Evolutionary conservation across 2,113 vertebrate species (phyloP).

Genomic region (Podarcis cretensis): DNA sequence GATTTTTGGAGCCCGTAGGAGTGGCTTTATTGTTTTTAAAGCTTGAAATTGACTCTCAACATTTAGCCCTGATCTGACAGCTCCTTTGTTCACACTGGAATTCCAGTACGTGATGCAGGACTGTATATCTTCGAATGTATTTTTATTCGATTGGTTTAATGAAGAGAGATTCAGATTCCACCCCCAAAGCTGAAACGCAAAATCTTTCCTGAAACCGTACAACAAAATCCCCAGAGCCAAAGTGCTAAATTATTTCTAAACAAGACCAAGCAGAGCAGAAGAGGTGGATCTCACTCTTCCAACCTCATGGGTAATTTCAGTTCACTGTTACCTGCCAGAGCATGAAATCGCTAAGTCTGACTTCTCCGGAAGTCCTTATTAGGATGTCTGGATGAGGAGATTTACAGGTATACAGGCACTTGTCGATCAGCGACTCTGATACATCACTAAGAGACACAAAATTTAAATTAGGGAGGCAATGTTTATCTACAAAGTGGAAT

Average conservation of each 20-base stretch:
- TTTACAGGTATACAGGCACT: constrained; percentile 93
- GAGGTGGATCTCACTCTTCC: background rate
- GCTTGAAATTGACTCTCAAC: background rate
- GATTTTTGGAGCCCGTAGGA: too few relatives aligned
- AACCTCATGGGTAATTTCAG: background rate
- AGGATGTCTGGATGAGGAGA: constrained; percentile 95
- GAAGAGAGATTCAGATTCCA: background rate
- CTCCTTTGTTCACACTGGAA: background rate
- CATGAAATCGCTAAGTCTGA: constrained; percentile 96
- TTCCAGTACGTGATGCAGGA: background rate
- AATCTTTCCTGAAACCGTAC: background rate
- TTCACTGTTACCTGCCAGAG: constrained; percentile 92
- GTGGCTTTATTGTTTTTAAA: too few relatives aligned
- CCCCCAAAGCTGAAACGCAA: background rate
- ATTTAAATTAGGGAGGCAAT: background rate
- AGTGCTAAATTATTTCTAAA: background rate
- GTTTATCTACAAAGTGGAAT: fast-evolving
- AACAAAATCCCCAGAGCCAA: background rate
- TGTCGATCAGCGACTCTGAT: constrained; percentile 88
- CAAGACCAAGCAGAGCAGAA: background rate
- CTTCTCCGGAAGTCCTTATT: constrained; percentile 96
- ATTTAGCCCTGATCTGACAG: background rate
- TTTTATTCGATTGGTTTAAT: background rate
- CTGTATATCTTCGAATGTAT: background rate
- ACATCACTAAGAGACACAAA: constrained; percentile 83